Percentiles rank a stretch among this genome's conserved stretches.
Evolutionary conservation across 64 coral and sea anemone species (phyloP).

Genomic region (Dendronephthya gigantea): DNA sequence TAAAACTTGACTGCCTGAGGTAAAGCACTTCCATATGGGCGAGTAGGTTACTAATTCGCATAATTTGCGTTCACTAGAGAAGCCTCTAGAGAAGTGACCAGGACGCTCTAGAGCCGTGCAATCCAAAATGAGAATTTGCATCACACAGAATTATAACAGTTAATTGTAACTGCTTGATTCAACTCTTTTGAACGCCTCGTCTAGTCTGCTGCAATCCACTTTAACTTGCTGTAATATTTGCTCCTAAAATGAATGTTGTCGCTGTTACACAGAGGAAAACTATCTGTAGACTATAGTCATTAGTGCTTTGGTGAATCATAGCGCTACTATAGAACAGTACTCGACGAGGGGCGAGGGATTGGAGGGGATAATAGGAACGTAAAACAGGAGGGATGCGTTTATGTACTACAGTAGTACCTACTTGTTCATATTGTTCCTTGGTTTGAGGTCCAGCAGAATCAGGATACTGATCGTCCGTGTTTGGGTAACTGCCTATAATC

Average conservation of each 20-base stretch:
- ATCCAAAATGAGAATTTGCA: too few species aligned
- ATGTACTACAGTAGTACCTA: neutral
- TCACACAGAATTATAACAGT: too few species aligned
- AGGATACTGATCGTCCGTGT: conserved; percentile 59
- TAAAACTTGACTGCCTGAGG: too few species aligned
- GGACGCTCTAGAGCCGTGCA: too few species aligned
- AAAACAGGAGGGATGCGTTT: neutral
- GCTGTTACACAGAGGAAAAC: too few species aligned
- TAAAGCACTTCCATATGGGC: too few species aligned
- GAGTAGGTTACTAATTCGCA: too few species aligned
- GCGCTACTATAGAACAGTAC: too few species aligned
- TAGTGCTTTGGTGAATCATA: too few species aligned
- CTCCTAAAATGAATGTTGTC: conserved; percentile 12
- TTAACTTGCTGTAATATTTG: conserved; percentile 41
- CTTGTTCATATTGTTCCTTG: conserved; percentile 54
- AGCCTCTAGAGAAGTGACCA: too few species aligned
- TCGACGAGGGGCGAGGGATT: too few species aligned
- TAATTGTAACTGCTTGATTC: neutral
- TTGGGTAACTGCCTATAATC: conserved; percentile 50
- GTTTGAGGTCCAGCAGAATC: conserved; percentile 36
- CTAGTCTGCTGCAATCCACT: conserved; percentile 48
- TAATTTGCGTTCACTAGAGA: neutral
- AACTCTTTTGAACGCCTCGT: conserved; percentile 43
- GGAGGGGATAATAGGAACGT: neutral
- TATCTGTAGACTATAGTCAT: too few species aligned